Percentiles rank a stretch among this genome's conserved stretches.
These are phyloP conservation scores for Siniperca knerii DNA, from an alignment of 2,113 vertebrate species.

Conservation along the genomic window DNA sequence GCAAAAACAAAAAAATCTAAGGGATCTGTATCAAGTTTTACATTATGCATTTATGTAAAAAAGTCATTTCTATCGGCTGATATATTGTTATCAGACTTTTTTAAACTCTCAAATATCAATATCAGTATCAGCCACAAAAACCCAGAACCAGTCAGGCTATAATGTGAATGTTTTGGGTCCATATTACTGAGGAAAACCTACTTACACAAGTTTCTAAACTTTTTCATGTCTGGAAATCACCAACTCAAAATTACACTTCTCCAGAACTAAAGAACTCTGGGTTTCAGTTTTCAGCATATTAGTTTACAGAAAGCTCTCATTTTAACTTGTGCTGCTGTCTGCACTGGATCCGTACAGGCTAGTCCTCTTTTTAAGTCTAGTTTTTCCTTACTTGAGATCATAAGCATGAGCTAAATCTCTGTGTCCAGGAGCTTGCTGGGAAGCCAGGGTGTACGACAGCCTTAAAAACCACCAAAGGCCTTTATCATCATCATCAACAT, in stretches of 20 bases:
- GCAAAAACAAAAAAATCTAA: background rate
- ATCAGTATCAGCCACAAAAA: background rate
- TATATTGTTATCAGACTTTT: background rate
- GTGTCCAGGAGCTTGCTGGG: conserved; percentile 37
- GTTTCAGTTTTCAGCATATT: background rate
- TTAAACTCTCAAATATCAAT: background rate
- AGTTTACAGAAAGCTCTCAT: background rate
- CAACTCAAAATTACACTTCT: background rate
- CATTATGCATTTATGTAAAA: background rate
- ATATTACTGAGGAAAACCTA: background rate
- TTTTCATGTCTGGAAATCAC: background rate
- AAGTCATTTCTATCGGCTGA: background rate
- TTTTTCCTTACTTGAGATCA: background rate
- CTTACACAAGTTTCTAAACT: background rate
- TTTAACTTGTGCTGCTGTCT: background rate
- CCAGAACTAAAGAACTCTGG: background rate
- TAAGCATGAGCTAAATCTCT: background rate
- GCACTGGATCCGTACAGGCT: background rate
- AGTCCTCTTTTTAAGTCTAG: background rate
- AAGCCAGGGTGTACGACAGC: conserved; percentile 85
- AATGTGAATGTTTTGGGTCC: background rate
- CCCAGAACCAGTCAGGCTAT: background rate
- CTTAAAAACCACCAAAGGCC: conserved; percentile 86
- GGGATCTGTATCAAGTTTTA: background rate
- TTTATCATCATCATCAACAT: conserved; percentile 82